These are phyloP conservation scores for Acanthococcus lagerstroemiae DNA, from an alignment of 2,888 invertebrate species.

Conservation along the genomic window DNA sequence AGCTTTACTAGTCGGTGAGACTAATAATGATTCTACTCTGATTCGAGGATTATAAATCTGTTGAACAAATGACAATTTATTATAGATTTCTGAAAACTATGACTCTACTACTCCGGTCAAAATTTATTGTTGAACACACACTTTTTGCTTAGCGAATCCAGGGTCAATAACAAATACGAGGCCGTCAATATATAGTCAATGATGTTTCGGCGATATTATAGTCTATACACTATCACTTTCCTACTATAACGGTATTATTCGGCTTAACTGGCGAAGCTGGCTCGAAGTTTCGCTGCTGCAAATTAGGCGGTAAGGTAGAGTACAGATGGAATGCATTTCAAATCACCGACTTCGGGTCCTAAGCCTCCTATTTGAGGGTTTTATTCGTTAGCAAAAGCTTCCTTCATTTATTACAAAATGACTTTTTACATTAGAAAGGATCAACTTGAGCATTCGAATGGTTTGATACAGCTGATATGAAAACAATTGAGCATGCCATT, in stretches of 20 bases:
- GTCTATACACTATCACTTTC: constrained; percentile 95
- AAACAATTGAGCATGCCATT: too few species aligned
- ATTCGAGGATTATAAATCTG: constrained; percentile 75
- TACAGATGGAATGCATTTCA: constrained; percentile 96
- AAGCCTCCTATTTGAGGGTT: constrained; percentile 91
- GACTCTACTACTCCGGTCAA: neutral
- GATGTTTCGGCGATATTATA: constrained; percentile 99
- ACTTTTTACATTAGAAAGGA: constrained; percentile 33
- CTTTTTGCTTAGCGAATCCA: constrained; percentile 98
- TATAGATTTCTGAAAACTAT: constrained; percentile 44
- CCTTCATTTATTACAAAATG: constrained; percentile 74
- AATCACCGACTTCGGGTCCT: constrained; percentile 91
- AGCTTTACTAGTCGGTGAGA: constrained; percentile 97
- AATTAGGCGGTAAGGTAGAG: constrained; percentile 92
- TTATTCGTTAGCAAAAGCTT: constrained; percentile 96
- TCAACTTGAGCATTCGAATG: too few species aligned
- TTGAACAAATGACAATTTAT: constrained; percentile 40
- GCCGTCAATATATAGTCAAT: constrained; percentile 95
- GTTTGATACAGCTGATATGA: too few species aligned
- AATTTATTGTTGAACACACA: constrained; percentile 39
- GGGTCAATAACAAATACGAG: constrained; percentile 99
- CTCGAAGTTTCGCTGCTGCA: constrained; percentile 96
- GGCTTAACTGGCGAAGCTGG: constrained; percentile 83
- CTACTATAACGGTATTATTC: constrained; percentile 81
- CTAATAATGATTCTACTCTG: constrained; percentile 91